Base-by-base conservation (phyloP, 1,140 invertebrate species). In the Camponotus vicinus region DNA sequence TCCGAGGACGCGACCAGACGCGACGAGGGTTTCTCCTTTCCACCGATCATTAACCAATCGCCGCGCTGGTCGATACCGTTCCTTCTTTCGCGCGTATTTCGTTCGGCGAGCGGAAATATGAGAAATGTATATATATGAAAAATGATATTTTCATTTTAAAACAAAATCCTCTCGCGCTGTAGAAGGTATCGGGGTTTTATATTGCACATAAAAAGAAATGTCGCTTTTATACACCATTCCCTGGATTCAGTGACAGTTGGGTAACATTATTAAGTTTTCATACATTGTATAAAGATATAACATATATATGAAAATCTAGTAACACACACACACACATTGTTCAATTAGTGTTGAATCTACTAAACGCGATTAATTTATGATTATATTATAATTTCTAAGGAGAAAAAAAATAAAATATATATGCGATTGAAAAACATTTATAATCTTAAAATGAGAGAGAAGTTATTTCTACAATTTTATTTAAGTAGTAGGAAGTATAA, bases 1-100 rank as follows among this genome's bases (percentile, higher is more conserved):
- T 59, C 0, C 27, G 15, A 9, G 11, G 42, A 45, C 42, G 42
- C 42, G 42, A 45, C 9, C 42, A 45, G 42, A 45, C 42, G 27
- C 37, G 57, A 40, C 40, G 79, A 27, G 55, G 69, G 40, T 73
- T 83, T 83, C 13, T 52, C 69, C 79, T 75, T 83, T 73, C 57
- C 57, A 32, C 69, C 55, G 57, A 61, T 45, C 69, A 37, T 34
- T n/a, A 59, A 69, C 27, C 55, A 71, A 59, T 27, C 79, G 55
- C 40, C 55, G 40, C n/a, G 1, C 32, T 27, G 79, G 55, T 83
- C 79, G 69, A 83, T 83, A 83, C 32, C 49, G 15, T 42, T 49
- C 27, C 69, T 75, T 49, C 69, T 45, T 75, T 18, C 69, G 1
- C 40, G 40, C 27, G 6, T 42, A 15, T 80, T 57, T 34, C 21